Evolutionary conservation across 2,888 invertebrate species (phyloP), one percentile per base, ranked within the genome.

Genomic region (Hirtodrosophila alboralis): DNA sequence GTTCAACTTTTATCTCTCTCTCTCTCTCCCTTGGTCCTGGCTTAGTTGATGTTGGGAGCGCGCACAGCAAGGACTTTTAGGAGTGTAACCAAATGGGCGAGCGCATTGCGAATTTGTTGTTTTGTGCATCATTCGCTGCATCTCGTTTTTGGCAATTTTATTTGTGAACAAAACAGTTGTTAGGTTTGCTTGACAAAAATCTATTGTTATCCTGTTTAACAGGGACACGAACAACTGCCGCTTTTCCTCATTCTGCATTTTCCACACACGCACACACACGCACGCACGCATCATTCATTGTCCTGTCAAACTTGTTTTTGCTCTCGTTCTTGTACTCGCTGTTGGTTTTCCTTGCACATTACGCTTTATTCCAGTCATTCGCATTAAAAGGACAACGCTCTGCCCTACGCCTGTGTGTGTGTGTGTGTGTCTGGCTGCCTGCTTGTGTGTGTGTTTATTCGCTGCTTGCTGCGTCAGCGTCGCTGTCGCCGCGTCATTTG

Each of bases 301-400:
- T 79, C 65, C 71, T 80, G 83, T 47, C 65, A 80, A 86, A 86
- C 86, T 76, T 83, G 86, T 83, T 81, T 81, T 69, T 64, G 66
- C 63, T 73, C 74, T 70, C 56, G 53, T 51, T 75, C 58, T 34
- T 47, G n/a, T n/a, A n/a, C n/a, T n/a, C n/a, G 65, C 69, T 69
- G 63, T 58, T 44, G 67, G 62, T 72, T 77, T 84, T 84, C 49
- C 69, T 74, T 67, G 49, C 48, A 60, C 70, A 77, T 78, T 84
- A 66, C 70, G 74, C 71, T 79, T 78, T 80, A 31, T 31, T 52
- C 60, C 61, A 44, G 70, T 76, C 77, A 72, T 84, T 80, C 79
- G 79, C 79, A 80, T 80, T 83, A 83, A 83, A 83, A 83, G 81
- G 81, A 83, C 81, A 83, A 86, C 81, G 81, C 86, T 86, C 81